These are phyloP conservation scores for Hippocampus abdominalis DNA, from an alignment of 2,113 vertebrate species.

Conservation along the genomic window DNA sequence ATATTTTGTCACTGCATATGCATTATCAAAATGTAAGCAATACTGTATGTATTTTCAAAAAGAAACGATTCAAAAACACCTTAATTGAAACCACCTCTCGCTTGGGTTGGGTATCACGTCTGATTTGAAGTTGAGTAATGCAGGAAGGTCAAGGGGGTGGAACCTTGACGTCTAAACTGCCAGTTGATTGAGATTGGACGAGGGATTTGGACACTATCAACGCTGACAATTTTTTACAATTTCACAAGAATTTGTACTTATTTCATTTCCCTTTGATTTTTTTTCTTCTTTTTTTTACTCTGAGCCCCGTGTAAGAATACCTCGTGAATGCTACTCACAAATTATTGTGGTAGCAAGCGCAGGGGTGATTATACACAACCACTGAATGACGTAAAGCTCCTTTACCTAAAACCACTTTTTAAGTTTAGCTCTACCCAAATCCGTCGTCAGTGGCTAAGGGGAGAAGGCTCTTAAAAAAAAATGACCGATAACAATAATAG, in stretches of 20 bases:
- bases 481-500: no score
- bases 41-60: not conserved
- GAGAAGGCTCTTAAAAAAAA: not conserved
- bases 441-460: not conserved
- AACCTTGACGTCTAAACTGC: not conserved
- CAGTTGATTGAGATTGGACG: not conserved
- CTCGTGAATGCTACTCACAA: constrained; percentile 78
- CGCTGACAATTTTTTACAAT: constrained; percentile 97
- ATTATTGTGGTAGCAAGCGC: constrained; percentile 94
- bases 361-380: constrained; percentile 84
- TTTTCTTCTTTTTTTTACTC: constrained; percentile 42
- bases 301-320: constrained; percentile 91
- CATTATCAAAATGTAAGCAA: not conserved
- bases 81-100: not conserved
- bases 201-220: constrained; percentile 6
- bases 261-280: constrained; percentile 73
- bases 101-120: not conserved
- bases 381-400: constrained; percentile 72
- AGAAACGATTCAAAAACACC: not conserved
- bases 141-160: not conserved
- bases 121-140: not conserved
- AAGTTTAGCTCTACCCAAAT: constrained; percentile 2
- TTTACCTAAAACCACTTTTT: constrained; percentile 14
- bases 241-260: constrained; percentile 98
- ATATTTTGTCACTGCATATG: not conserved